These are phyloP conservation scores for Eulacestoma nigropectus DNA, from an alignment of 2,113 vertebrate genomes.

Conservation along the genomic window DNA sequence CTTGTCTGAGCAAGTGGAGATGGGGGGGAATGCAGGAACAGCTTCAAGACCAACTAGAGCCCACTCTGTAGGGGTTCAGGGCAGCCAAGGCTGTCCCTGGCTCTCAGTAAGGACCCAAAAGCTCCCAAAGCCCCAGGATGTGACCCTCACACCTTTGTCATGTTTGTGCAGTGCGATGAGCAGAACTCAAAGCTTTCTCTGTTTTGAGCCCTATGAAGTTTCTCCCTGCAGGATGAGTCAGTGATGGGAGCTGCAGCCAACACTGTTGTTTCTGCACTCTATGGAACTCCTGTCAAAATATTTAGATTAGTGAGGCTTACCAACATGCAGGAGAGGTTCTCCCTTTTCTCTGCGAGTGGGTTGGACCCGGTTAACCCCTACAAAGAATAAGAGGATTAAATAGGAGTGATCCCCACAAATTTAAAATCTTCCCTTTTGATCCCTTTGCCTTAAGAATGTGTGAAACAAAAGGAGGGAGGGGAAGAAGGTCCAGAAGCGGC, in stretches of 20 bases:
- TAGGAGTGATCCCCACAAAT: background rate
- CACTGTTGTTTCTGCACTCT: background rate
- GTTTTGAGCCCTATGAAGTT: background rate
- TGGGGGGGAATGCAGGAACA: fast-evolving
- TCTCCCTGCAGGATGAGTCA: slow-evolving; percentile 23
- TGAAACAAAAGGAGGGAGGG: background rate
- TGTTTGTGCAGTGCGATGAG: background rate
- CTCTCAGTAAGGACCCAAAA: background rate
- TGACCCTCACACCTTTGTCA: background rate
- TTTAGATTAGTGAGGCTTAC: slow-evolving; percentile 18
- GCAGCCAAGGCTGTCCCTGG: background rate
- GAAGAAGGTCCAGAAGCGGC: background rate
- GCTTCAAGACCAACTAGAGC: background rate
- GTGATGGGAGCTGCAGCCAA: background rate
- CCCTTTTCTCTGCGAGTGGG: background rate
- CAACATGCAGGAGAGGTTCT: background rate
- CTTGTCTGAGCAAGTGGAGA: background rate
- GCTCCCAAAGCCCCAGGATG: background rate
- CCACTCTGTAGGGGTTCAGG: background rate
- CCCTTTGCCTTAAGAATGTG: background rate
- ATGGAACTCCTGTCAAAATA: slow-evolving; percentile 37
- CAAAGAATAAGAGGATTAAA: background rate
- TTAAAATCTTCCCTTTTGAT: background rate
- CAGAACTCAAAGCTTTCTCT: background rate
- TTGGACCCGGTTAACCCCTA: background rate